Conservation (phyloP, 2,888 invertebrate genomes). For the Cinara cedri region DNA sequence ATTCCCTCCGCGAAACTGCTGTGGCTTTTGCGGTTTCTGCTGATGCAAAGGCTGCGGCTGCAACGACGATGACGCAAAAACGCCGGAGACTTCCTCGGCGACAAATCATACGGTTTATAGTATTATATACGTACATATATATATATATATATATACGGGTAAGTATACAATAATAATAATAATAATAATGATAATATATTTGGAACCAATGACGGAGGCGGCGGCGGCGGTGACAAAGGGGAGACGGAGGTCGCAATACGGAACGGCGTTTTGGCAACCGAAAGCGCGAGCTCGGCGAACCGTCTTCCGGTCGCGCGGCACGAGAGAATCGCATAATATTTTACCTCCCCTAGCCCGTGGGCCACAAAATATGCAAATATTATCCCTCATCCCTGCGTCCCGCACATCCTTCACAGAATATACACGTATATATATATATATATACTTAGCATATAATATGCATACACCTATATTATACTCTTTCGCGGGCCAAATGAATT, state of each 20-base stretch:
- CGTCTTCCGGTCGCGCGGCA: conserved; percentile 32
- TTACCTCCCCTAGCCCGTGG: conserved; percentile 6
- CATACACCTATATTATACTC: too few relatives aligned
- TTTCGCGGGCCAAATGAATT: too few relatives aligned
- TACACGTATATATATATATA: too few relatives aligned
- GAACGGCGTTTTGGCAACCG: conserved; percentile 54
- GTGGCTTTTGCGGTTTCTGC: too few relatives aligned
- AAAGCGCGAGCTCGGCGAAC: background rate
- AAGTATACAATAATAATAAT: background rate
- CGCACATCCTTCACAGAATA: too few relatives aligned
- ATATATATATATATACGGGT: background rate
- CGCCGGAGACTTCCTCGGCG: conserved; percentile 50
- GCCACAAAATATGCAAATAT: too few relatives aligned
- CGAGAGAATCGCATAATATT: conserved; percentile 53
- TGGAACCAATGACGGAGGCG: background rate
- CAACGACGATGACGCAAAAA: conserved; percentile 39
- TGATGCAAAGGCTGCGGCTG: too few relatives aligned
- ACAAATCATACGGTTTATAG: conserved; percentile 45
- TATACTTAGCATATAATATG: too few relatives aligned
- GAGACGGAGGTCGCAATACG: conserved; percentile 39
- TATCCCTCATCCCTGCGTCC: too few relatives aligned
- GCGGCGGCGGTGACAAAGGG: background rate
- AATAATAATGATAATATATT: background rate
- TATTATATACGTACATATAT: background rate
- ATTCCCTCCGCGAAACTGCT: too few relatives aligned